These are phyloP conservation scores for Galleria mellonella DNA, from an alignment of 1,140 invertebrate species.

Conservation along the genomic window DNA sequence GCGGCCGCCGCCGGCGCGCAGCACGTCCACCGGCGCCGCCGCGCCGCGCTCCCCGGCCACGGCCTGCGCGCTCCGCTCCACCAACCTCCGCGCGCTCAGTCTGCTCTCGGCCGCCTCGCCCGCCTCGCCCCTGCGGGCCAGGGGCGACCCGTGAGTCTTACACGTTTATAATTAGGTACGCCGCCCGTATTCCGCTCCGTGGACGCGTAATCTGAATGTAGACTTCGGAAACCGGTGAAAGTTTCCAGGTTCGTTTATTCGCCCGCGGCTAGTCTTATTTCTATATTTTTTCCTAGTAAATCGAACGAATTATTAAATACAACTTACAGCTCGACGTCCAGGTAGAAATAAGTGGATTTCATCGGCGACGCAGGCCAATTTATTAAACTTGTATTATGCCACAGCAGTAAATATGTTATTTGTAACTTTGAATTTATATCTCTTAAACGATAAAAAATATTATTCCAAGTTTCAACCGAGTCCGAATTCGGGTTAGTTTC, in stretches of 20 bases:
- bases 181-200: too few relatives aligned
- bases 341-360: conserved; percentile 9
- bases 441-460: too few relatives aligned
- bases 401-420: too few relatives aligned
- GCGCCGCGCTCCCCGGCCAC: conserved; percentile 25
- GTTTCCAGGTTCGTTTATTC: neutral
- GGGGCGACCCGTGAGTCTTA: too few relatives aligned
- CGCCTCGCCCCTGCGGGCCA: conserved; percentile 1
- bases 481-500: too few relatives aligned
- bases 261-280: neutral
- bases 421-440: too few relatives aligned
- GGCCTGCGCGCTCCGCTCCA: conserved; percentile 11
- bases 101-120: conserved; percentile 7
- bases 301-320: neutral
- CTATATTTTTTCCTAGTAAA: neutral
- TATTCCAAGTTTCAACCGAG: too few relatives aligned
- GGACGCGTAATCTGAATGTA: neutral
- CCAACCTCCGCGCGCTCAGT: conserved; percentile 14
- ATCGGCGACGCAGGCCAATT: conserved; percentile 2
- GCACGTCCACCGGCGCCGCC: conserved; percentile 17
- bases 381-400: too few relatives aligned
- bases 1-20: conserved; percentile 9
- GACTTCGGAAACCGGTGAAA: neutral
- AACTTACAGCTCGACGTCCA: conserved; percentile 14
- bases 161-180: too few relatives aligned